These are phyloP conservation scores for Brienomyrus brachyistius DNA, from an alignment of 2,113 vertebrate genomes.

Conservation along the genomic window DNA sequence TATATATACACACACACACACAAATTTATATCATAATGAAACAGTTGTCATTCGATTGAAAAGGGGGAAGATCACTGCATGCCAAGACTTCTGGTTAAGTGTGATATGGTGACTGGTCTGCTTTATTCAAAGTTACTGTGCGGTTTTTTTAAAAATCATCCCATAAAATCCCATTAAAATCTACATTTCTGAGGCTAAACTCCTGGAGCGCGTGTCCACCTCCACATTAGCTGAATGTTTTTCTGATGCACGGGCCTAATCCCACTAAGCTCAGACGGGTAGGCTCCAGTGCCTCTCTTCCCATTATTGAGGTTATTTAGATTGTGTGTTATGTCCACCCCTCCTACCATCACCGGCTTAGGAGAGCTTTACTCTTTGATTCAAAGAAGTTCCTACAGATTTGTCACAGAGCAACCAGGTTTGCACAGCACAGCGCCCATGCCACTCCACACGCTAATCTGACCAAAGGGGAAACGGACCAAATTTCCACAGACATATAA, in stretches of 20 bases:
- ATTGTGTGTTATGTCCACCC: background rate
- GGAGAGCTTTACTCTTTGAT: background rate
- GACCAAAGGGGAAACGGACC: background rate
- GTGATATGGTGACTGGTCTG: background rate
- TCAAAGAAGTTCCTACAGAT: slow-evolving; percentile 9
- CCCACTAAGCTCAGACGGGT: background rate
- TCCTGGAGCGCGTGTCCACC: background rate
- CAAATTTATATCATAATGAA: background rate
- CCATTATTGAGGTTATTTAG: background rate
- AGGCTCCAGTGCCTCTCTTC: background rate
- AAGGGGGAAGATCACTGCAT: background rate
- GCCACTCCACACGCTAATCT: background rate
- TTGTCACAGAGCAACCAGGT: background rate
- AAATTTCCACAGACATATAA: background rate
- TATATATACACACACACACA: background rate
- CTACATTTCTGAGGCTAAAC: background rate
- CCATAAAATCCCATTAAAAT: background rate
- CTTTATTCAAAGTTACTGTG: background rate
- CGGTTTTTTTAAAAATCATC: background rate
- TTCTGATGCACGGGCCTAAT: background rate
- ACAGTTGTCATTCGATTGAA: background rate
- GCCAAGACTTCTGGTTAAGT: background rate
- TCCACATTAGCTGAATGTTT: background rate
- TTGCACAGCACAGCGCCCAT: background rate
- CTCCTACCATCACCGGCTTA: background rate